phyloP scores from a whole-genome alignment of 2,113 vertebrate genomes.

The Seriola aureovittata region DNA sequence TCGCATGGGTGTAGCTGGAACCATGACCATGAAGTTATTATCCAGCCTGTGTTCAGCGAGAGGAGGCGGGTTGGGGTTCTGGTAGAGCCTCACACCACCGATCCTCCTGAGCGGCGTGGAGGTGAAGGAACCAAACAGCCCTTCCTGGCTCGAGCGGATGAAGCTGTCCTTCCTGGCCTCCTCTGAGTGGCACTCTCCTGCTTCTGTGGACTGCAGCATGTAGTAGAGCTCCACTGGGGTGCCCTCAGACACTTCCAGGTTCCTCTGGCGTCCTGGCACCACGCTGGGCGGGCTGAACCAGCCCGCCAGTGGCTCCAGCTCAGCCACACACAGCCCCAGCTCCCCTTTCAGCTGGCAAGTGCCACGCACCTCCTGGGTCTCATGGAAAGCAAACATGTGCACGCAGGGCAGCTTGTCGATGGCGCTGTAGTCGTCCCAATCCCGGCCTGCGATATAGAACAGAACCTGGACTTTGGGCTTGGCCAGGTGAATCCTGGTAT shows the following conservation, averaged over 20 bases:
- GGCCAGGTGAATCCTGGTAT: slow-evolving; percentile 85
- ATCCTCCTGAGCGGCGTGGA: slow-evolving; percentile 88
- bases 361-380: slow-evolving; percentile 91
- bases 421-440: slow-evolving; percentile 91
- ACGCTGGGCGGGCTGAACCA: slow-evolving; percentile 89
- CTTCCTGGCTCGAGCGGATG: slow-evolving; percentile 89
- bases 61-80: slow-evolving; percentile 82
- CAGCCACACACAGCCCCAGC: slow-evolving; percentile 91
- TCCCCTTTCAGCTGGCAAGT: slow-evolving; percentile 88
- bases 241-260: slow-evolving; percentile 80
- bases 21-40: slow-evolving; percentile 87
- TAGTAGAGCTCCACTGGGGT: slow-evolving; percentile 95
- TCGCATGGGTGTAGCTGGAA: slow-evolving; percentile 89
- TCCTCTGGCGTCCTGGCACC: slow-evolving; percentile 87
- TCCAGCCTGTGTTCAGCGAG: slow-evolving; percentile 90
- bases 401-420: slow-evolving; percentile 91
- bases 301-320: slow-evolving; percentile 88
- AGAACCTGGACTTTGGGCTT: slow-evolving; percentile 92
- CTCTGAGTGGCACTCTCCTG: slow-evolving; percentile 86
- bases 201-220: slow-evolving; percentile 82
- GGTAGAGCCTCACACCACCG: slow-evolving; percentile 87
- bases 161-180: slow-evolving; percentile 87
- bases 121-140: slow-evolving; percentile 80
- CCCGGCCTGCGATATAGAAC: slow-evolving; percentile 91
- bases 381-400: slow-evolving; percentile 92